Evolutionary conservation across 1,140 invertebrate genomes (phyloP), one percentile per base, ranked within the genome.

Genomic region (Coboldia fuscipes): DNA sequence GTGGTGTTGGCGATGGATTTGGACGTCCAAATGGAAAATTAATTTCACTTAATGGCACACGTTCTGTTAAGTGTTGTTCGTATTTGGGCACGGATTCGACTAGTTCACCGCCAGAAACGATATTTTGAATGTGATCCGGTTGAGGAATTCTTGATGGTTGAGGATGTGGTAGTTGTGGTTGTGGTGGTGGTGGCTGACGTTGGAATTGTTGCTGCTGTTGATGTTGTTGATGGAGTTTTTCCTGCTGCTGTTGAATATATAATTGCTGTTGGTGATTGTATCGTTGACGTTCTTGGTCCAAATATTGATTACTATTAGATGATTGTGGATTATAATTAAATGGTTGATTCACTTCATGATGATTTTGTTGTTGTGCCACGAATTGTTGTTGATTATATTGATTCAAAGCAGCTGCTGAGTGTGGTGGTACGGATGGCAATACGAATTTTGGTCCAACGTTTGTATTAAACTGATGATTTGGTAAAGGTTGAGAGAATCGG

Each of bases 81-180:
- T 69, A 68, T 55, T 75, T 76, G 6, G 76, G 68, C 35, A 80
- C 65, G 19, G 75, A 66, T 38, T 71, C 66, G n/a, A 75, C 64
- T 26, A 79, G 56, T 54, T 79, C 72, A 12, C 72, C 70, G 3
- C 58, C 64, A 3, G 65, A 60, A 27, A 62, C 66, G 12, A 65
- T 4, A 7, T 39, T 37, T 19, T 39, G 34, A 10, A 34, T 30
- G 9, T 30, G 14, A 29, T 41, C 27, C 39, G 35, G 39, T 28
- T 38, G 41, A 7, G 37, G 17, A 30, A 21, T 13, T n/a, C 57
- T 45, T 35, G 46, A 51, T 37, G 51, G 56, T 30, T 48, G 41
- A 28, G 51, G 47, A n/a, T 45, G 48, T 17, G 34, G 48, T 13
- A 53, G 42, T n/a, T 50, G 56, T 4, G 50, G 47, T 15, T 54